Evolutionary conservation across 2,113 vertebrate species (phyloP), one percentile per base, ranked within the genome.

Genomic region (Dunckerocampus dactyliophorus): DNA sequence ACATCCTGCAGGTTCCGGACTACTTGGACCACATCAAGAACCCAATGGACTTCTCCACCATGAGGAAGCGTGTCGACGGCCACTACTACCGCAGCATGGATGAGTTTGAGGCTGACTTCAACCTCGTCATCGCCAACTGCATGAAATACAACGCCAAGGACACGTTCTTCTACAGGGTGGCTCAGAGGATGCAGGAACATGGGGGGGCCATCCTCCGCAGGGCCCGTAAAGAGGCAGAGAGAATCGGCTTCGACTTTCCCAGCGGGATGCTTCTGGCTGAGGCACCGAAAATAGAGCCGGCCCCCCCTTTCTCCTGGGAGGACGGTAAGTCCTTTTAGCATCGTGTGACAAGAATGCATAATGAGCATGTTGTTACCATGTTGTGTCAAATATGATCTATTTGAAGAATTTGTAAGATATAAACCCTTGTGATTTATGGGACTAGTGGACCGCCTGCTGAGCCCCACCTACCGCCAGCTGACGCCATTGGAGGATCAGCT

Each of bases 141-240:
- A 90, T 99, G 94, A 93, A 91, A 61, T 99, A 99, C 87, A 99
- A 99, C 54, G 92, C 94, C 84, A 98, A 96, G 90, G 97, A 98
- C 74, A 97, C 94, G 1, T 95, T 95, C 78, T 99, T 99, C 82
- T 93, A 95, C 86, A 91, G 94, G 71, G 93, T 92, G 16, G 97
- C 91, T 11, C 91, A 96, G 82, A 85, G 97, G 46, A 89, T 98
- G 89, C 91, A 93, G 56, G 97, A 99, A 84, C 93, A 95, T 63
- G 97, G 97, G 0, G 97, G 96, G 11, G 91, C 86, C 28, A 91
- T 99, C 72, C 89, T 98, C 72, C 91, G 97, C 83, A 92, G 95
- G 84, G 90, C 94, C n/a, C 91, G 92, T 48, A 82, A 93, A 42
- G 92, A 98, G 58, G 91, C 84, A 2, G 93, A 94, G 60, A 75